Conservation (phyloP, 2,797 vertebrate species). For the Ctenopoma multispine region DNA sequence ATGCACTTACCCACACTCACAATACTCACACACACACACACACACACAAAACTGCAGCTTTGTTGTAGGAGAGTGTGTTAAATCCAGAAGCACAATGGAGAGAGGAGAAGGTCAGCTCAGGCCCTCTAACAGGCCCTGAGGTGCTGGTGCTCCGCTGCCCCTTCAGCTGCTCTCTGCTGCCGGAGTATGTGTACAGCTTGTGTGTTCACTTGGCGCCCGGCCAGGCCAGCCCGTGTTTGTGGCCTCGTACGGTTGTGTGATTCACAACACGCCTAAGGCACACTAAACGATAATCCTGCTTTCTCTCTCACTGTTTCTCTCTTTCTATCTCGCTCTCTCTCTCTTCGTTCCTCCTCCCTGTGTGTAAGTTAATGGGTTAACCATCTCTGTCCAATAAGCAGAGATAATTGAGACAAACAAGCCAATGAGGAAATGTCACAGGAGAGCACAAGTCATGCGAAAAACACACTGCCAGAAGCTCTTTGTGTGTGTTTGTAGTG, state of each 20-base stretch:
- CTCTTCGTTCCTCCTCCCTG: conserved; percentile 52
- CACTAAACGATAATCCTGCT: conserved; percentile 58
- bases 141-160: conserved; percentile 56
- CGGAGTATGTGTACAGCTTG: conserved; percentile 34
- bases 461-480: conserved; percentile 70
- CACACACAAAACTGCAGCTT: conserved; percentile 31
- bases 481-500: conserved; percentile 30
- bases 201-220: conserved; percentile 57
- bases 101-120: conserved; percentile 68
- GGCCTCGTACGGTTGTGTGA: conserved; percentile 71
- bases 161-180: conserved; percentile 61
- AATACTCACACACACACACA: conserved; percentile 27
- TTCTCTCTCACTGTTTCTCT: neutral
- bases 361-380: conserved; percentile 78
- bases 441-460: conserved; percentile 76
- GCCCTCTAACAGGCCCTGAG: conserved; percentile 60
- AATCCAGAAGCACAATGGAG: conserved; percentile 51
- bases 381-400: conserved; percentile 78
- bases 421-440: conserved; percentile 83
- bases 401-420: conserved; percentile 83
- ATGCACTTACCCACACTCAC: conserved; percentile 39
- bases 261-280: conserved; percentile 72
- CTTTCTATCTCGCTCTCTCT: conserved; percentile 22
- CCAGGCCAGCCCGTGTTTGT: conserved; percentile 64
- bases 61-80: conserved; percentile 49